A percentile compares a stretch with the other conserved stretches of the same genome.
Evolutionary conservation across 2,797 vertebrate species (phyloP).

Genomic region (Leptoclinus maculatus): DNA sequence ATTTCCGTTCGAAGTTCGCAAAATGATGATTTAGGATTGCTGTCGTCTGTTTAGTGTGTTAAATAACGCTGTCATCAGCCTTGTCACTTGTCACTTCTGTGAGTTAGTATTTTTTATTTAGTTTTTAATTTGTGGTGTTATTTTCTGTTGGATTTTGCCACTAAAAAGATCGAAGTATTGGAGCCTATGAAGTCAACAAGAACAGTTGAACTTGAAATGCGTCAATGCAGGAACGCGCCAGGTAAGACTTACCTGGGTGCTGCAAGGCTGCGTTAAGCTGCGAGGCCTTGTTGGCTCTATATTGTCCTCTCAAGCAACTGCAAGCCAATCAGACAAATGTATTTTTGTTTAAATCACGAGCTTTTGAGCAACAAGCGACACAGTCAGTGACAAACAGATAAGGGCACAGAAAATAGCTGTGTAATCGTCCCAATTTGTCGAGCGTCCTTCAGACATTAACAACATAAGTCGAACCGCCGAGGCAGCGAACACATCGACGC

Average conservation of each 20-base stretch:
- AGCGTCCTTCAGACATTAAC: conserved; percentile 21
- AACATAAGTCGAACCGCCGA: neutral
- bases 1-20: neutral
- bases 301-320: neutral
- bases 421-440: conserved; percentile 16
- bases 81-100: neutral
- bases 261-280: neutral
- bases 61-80: neutral
- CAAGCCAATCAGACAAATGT: neutral
- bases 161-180: neutral
- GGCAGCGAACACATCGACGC: conserved; percentile 18
- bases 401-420: neutral
- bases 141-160: neutral
- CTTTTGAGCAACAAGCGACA: neutral
- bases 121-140: neutral
- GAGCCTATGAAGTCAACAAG: neutral
- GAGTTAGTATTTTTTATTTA: neutral
- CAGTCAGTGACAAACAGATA: neutral
- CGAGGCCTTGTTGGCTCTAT: neutral
- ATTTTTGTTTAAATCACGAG: neutral
- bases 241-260: neutral
- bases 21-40: neutral
- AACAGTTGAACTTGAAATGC: too few relatives aligned
- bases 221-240: neutral
- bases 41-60: neutral